A percentile compares a stretch with the other conserved stretches of the same genome.
Evolutionary conservation across 2,113 vertebrate genomes (phyloP).

Genomic region (Phocoena sinus): DNA sequence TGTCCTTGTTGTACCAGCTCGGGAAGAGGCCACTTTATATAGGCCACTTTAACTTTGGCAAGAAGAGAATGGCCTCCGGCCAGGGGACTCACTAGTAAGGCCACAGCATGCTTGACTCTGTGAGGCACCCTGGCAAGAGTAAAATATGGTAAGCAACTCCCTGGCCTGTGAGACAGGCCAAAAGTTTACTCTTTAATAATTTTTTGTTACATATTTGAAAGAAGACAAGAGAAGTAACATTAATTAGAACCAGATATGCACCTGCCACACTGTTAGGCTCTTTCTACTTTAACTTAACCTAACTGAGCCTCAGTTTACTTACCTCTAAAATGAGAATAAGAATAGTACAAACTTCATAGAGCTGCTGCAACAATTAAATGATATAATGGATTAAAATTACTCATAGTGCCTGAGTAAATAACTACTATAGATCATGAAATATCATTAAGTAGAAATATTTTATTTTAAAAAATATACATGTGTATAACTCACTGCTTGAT

Average conservation of each 20-base stretch:
- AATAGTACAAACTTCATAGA: neutral
- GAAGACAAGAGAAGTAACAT: neutral
- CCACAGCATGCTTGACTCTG: conserved; percentile 2
- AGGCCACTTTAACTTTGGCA: conserved; percentile 41
- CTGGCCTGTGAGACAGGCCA: neutral
- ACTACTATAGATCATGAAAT: neutral
- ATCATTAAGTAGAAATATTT: neutral
- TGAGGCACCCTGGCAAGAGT: neutral
- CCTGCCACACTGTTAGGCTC: neutral
- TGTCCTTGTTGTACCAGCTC: neutral
- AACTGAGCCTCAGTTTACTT: neutral
- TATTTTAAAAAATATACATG: neutral
- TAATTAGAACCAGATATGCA: neutral
- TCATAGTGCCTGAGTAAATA: neutral
- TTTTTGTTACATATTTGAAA: neutral
- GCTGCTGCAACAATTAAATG: neutral
- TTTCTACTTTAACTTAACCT: neutral
- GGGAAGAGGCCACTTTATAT: neutral
- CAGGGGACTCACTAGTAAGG: neutral
- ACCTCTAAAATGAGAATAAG: neutral
- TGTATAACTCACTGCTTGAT: neutral
- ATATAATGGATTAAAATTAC: neutral
- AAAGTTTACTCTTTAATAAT: neutral
- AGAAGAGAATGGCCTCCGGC: neutral
- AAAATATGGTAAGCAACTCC: neutral